Conservation (phyloP, 2,797 vertebrate species). For the Fistularia commersonii region DNA sequence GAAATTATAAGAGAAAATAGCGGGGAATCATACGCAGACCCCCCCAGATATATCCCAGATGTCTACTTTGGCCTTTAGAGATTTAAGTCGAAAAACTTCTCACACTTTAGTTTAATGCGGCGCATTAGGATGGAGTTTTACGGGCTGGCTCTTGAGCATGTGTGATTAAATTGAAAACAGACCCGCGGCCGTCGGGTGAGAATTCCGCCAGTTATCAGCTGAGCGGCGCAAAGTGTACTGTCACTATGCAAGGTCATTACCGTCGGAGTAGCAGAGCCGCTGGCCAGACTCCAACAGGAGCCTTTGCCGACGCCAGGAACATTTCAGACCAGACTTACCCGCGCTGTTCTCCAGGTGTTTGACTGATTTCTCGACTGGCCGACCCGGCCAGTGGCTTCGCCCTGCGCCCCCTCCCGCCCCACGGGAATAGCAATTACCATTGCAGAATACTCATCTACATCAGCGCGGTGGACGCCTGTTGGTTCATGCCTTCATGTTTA, state of each 20-base stretch:
- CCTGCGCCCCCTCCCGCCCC: conserved; percentile 19
- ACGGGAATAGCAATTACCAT: conserved; percentile 6
- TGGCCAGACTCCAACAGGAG: conserved; percentile 21
- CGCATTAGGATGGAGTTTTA: conserved; percentile 16
- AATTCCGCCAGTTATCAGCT: conserved; percentile 41
- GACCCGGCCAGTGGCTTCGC: conserved; percentile 12
- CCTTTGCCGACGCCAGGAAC: conserved; percentile 24
- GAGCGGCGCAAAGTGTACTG: conserved; percentile 20
- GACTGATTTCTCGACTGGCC: conserved; percentile 21
- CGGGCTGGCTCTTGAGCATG: conserved; percentile 4
- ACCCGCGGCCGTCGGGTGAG: conserved; percentile 3
- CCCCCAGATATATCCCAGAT: conserved; percentile 19
- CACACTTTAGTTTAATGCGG: conserved; percentile 14
- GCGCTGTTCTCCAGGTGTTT: conserved; percentile 2
- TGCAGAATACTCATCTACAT: conserved; percentile 10
- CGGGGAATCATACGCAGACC: conserved; percentile 6
- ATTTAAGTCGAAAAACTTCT: conserved; percentile 23
- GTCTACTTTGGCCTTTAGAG: conserved; percentile 13
- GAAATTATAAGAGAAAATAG: conserved; percentile 1
- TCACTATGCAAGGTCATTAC: conserved; percentile 23
- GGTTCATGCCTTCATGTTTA: conserved; percentile 55
- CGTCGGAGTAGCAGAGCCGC: conserved; percentile 6
- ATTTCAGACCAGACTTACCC: conserved; percentile 21
- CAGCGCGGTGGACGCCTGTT: conserved; percentile 36
- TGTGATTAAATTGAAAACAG: conserved; percentile 40